Base-by-base conservation (phyloP, 2,888 invertebrate species). In the Melieria crassipennis region DNA sequence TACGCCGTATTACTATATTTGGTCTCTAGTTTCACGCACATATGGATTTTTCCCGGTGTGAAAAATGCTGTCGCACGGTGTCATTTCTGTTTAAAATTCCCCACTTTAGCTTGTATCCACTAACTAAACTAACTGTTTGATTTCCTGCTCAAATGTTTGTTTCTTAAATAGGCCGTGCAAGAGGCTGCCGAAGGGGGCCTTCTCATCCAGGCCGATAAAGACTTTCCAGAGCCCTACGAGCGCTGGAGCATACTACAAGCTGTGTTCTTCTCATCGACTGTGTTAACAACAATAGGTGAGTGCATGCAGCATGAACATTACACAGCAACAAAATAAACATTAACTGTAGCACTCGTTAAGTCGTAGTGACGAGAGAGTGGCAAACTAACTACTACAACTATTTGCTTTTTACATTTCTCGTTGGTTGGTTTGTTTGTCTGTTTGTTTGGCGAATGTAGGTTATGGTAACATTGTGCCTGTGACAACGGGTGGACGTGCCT, bases 401-500 rank as follows among this genome's bases (percentile, higher is more conserved):
- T 30, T 30, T 7, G 58, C 58, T 50, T 10, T 5, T 4, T 1
- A 5, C 13, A n/a, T 60, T 42, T n/a, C n/a, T 7, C 42, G 57
- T 16, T 57, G 57, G 9, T 57, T 16, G 0, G 43, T 43, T 4
- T 60, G 45, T 4, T 62, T 16, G 9, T 62, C 30, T 30, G 30
- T 30, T 30, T 30, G 30, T 30, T 3, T 42, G 52, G 52, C 42
- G 11, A n/a, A 43, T 72, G 7, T 69, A 96, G 96, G 96, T 75
- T 96, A 96, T 84, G 96, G 96, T 67, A 95, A 96, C 84, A 93
- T 95, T 80, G 95, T 94, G 7, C 96, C 96, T 0, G 91, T 91
- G 75, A 96, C 96, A 0, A 91, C 90, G 76, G 90, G 91, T 88
- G 96, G 96, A 43, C 90, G 94, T 73, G 79, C 89, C 90, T 72